Base-by-base conservation (phyloP, 2,888 invertebrate species). In the Dastarcus helophoroides region DNA sequence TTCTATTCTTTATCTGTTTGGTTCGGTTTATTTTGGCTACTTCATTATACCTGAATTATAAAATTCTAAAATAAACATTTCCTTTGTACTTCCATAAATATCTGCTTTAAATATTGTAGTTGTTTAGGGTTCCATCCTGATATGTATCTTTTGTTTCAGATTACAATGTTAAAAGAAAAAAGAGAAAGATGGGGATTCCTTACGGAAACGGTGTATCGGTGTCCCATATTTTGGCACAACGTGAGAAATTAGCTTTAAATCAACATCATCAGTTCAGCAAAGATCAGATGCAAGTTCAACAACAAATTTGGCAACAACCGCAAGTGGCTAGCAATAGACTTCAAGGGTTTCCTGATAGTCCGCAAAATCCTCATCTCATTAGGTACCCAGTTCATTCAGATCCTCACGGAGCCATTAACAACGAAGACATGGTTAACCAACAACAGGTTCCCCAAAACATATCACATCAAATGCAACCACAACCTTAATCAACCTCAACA, bases 201-300 rank as follows among this genome's bases (percentile, higher is more conserved):
- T 53, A 62, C 69, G 37, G 47, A n/a, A 48, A 48, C 34, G 74
- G 73, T 39, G 68, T 73, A 49, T 71, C 72, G 43, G 71, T 76
- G 33, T 73, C 77, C 31, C 76, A 76, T 57, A 61, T 78, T 46
- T 64, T 75, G 63, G 71, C 72, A 38, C 76, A 76, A 50, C 65
- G 73, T 46, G 76, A 77, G 52, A 68, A 71, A 52, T 55, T 73
- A 43, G 63, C 58, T 62, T n/a, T n/a, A n/a, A n/a, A n/a, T n/a
- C n/a, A n/a, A n/a, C n/a, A n/a, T n/a, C n/a, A n/a, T n/a, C n/a
- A n/a, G n/a, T n/a, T n/a, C n/a, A n/a, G n/a, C n/a, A n/a, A n/a
- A n/a, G n/a, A n/a, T n/a, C n/a, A n/a, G n/a, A n/a, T n/a, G n/a
- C 26, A 47, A 51, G 14, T 48, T 48, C 33, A 49, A 47, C 32